phyloP scores from a whole-genome alignment of 2,888 invertebrate species.

The Danaus chrysippus region DNA sequence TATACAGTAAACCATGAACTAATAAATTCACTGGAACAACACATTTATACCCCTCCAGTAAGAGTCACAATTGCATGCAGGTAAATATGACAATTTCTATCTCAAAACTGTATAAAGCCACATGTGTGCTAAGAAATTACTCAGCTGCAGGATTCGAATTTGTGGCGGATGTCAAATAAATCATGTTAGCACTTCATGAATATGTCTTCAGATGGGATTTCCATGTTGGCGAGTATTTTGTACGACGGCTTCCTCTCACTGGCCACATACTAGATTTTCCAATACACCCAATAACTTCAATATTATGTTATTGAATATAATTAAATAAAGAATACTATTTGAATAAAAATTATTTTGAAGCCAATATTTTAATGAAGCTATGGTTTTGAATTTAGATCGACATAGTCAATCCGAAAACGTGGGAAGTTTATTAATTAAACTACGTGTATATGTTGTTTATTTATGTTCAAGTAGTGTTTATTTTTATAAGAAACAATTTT shows the following conservation, averaged over 20 bases:
- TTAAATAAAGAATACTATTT: no score
- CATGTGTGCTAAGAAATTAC: slow-evolving; percentile 32
- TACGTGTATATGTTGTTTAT: no score
- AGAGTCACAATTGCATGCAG: slow-evolving; percentile 11
- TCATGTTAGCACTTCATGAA: slow-evolving; percentile 32
- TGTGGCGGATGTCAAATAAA: slow-evolving; percentile 32
- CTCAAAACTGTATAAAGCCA: slow-evolving; percentile 27
- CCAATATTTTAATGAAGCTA: no score
- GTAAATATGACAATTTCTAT: slow-evolving; percentile 6
- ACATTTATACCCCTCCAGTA: background rate
- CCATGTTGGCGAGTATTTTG: slow-evolving; percentile 10
- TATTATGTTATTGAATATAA: no score
- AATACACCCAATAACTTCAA: background rate
- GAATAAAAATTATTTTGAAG: no score
- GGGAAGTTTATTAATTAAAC: no score
- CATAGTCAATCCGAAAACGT: no score
- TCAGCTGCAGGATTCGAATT: slow-evolving; percentile 30
- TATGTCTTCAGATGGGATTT: slow-evolving; percentile 24
- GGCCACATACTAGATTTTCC: background rate
- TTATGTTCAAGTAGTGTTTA: no score
- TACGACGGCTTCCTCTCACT: background rate
- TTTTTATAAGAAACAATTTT: no score
- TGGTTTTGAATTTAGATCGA: no score
- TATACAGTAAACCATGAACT: slow-evolving; percentile 12
- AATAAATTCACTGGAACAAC: background rate